Percentiles rank a stretch among this genome's conserved stretches.
phyloP scores from a whole-genome alignment of 2,113 vertebrate species.

The Upupa epops region DNA sequence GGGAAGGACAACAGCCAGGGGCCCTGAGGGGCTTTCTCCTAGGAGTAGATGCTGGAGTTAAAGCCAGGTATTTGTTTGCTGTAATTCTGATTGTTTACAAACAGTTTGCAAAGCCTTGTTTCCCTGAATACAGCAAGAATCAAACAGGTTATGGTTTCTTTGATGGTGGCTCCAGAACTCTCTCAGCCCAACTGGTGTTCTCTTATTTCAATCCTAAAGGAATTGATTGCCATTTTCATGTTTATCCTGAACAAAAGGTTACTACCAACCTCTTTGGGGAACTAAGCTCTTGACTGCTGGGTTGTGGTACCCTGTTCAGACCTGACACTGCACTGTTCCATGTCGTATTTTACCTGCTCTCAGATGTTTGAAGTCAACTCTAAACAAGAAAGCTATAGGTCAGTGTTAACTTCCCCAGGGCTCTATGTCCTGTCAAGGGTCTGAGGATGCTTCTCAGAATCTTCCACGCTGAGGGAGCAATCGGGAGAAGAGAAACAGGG shows the following conservation, averaged over 20 bases:
- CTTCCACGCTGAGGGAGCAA: neutral
- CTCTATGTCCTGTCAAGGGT: neutral
- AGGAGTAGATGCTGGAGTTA: neutral
- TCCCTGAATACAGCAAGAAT: neutral
- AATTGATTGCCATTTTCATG: neutral
- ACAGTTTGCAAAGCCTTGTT: neutral
- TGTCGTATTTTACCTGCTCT: neutral
- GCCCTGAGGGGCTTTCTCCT: neutral
- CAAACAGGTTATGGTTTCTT: neutral
- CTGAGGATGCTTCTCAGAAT: neutral
- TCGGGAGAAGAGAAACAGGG: neutral
- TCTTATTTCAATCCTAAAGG: neutral
- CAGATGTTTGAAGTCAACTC: neutral
- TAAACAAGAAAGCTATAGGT: neutral
- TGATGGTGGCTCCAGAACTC: neutral
- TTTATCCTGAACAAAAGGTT: fast-evolving
- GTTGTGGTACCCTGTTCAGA: neutral
- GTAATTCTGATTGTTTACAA: neutral
- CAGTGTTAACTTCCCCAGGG: neutral
- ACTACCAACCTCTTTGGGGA: neutral
- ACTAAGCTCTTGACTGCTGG: neutral
- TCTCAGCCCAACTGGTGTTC: neutral
- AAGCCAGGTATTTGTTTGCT: neutral
- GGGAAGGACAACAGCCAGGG: neutral
- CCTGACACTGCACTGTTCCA: neutral